Conservation (phyloP, 2,113 vertebrate genomes). For the Hypocryptadius cinnamomeus region DNA sequence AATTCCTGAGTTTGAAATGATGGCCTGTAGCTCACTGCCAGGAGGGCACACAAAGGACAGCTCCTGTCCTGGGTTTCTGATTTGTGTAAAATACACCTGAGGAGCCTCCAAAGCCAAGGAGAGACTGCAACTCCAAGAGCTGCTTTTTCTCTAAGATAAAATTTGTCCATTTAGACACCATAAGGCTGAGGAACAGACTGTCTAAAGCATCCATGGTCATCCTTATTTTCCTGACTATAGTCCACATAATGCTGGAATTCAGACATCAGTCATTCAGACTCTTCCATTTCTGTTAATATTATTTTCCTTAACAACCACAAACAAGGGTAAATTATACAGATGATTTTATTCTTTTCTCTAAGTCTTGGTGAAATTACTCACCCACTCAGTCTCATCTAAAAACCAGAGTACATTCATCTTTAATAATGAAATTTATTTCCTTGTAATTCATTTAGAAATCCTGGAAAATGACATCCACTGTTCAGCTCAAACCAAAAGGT, state of each 20-base stretch:
- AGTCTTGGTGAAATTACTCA: neutral
- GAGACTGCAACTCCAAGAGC: neutral
- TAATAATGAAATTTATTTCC: neutral
- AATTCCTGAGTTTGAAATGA: neutral
- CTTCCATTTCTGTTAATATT: neutral
- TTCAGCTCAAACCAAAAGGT: neutral
- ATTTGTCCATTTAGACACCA: neutral
- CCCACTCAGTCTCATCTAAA: neutral
- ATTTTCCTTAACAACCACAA: neutral
- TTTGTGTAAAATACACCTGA: accelerated
- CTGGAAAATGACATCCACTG: neutral
- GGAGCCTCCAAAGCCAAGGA: neutral
- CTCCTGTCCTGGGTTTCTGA: accelerated
- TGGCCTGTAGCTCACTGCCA: neutral
- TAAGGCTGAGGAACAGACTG: neutral
- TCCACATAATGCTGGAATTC: neutral
- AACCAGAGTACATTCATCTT: neutral
- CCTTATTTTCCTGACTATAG: neutral
- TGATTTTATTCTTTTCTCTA: neutral
- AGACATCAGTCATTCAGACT: neutral
- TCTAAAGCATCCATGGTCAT: neutral
- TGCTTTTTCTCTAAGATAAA: neutral
- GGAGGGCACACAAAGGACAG: neutral
- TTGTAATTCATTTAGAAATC: neutral
- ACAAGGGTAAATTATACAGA: neutral